A percentile compares a stretch with the other conserved stretches of the same genome.
Evolutionary conservation across 2,113 vertebrate genomes (phyloP).

Genomic region (Balaeniceps rex): DNA sequence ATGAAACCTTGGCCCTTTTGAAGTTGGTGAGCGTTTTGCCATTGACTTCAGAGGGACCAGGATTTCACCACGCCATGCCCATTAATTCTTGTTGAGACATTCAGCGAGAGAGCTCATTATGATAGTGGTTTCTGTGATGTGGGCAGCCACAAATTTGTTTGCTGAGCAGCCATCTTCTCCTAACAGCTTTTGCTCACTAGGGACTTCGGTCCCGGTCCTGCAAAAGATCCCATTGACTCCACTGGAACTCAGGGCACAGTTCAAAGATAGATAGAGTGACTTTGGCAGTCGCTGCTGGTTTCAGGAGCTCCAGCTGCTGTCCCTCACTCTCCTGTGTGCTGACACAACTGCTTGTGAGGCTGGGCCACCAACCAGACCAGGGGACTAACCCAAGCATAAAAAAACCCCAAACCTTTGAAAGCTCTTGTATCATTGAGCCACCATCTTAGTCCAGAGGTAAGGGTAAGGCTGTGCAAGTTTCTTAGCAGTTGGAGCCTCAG

Average conservation of each 20-base stretch:
- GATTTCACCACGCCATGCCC: not conserved
- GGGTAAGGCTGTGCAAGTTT: not conserved
- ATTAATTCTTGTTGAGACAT: constrained; percentile 20
- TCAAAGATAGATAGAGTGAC: not conserved
- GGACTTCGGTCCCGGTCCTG: not conserved
- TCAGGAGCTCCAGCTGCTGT: not conserved
- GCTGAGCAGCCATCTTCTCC: constrained; percentile 10
- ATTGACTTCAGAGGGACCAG: not conserved
- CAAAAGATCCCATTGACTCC: not conserved
- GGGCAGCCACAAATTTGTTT: constrained; percentile 33
- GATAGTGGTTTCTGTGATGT: constrained; percentile 36
- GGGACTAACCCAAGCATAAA: not conserved
- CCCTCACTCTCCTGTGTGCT: not conserved
- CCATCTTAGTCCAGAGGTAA: not conserved
- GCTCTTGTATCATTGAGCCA: not conserved
- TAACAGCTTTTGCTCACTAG: constrained; percentile 9
- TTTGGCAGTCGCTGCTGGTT: not conserved
- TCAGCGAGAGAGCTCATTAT: not conserved
- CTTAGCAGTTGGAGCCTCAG: not conserved
- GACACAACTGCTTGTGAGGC: not conserved
- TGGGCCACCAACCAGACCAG: not conserved
- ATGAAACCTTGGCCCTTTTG: not conserved
- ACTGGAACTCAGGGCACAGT: not conserved
- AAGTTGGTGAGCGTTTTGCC: not conserved
- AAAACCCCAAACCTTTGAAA: not conserved